These are phyloP conservation scores for Caerostris darwini DNA, from an alignment of 1,140 invertebrate genomes.

Conservation along the genomic window DNA sequence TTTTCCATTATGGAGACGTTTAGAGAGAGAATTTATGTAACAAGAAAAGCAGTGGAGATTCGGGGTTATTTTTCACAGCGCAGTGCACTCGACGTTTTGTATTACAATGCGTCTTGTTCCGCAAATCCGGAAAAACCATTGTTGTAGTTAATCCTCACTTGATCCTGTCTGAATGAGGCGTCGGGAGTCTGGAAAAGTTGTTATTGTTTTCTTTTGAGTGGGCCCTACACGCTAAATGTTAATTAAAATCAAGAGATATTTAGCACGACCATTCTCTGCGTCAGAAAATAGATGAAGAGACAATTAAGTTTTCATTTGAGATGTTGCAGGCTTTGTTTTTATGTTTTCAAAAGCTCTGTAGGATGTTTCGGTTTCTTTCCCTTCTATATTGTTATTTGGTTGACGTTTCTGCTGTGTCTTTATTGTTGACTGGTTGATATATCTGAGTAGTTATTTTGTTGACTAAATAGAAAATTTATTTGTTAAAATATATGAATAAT, in stretches of 20 bases:
- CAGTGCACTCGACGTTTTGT: slow-evolving; percentile 21
- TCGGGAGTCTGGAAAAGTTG: neutral
- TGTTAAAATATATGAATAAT: too few relatives aligned
- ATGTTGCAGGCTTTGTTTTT: neutral
- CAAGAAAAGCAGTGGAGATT: neutral
- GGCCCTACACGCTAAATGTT: slow-evolving; percentile 11
- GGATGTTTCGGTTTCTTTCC: neutral
- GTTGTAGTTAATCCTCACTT: slow-evolving; percentile 59
- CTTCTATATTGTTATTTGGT: too few relatives aligned
- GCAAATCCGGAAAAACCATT: slow-evolving; percentile 2
- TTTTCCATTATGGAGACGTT: slow-evolving; percentile 34
- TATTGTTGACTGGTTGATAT: too few relatives aligned
- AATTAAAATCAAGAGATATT: slow-evolving; percentile 63
- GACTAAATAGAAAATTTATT: too few relatives aligned
- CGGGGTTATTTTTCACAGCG: slow-evolving; percentile 20
- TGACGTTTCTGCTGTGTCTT: too few relatives aligned
- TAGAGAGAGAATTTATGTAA: slow-evolving; percentile 9
- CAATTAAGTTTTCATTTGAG: slow-evolving; percentile 57
- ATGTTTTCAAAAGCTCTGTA: neutral
- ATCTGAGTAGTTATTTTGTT: too few relatives aligned
- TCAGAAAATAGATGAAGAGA: slow-evolving; percentile 24
- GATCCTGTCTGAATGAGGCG: slow-evolving; percentile 3
- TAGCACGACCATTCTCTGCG: neutral
- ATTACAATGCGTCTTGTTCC: slow-evolving; percentile 25
- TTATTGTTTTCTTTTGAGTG: slow-evolving; percentile 45